Evolutionary conservation across 2,797 vertebrate species (phyloP).

Genomic region (Hydrophis major): DNA sequence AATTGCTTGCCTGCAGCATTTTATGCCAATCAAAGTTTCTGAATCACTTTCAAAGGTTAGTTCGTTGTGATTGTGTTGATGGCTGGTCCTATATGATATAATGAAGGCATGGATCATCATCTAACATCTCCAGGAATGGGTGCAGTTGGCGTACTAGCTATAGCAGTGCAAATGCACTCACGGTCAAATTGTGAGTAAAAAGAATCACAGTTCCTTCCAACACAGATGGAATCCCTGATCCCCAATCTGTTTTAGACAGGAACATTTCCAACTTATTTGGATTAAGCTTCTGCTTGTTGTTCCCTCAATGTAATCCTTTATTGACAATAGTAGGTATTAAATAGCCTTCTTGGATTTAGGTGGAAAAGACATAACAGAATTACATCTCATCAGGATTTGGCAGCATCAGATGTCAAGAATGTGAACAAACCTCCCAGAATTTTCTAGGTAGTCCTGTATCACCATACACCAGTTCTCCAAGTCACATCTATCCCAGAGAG

Average conservation of each 20-base stretch:
- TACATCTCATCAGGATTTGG: background rate
- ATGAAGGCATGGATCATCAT: background rate
- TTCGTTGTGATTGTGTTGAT: background rate
- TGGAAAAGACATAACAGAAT: background rate
- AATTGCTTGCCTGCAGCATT: background rate
- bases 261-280: background rate
- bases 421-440: background rate
- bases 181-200: background rate
- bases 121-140: background rate
- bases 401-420: background rate
- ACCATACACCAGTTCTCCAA: background rate
- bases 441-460: too few species aligned
- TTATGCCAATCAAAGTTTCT: conserved; percentile 1
- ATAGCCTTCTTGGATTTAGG: background rate
- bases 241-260: background rate
- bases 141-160: background rate
- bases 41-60: background rate
- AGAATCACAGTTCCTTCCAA: background rate
- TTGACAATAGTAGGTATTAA: background rate
- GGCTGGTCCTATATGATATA: background rate
- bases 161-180: background rate
- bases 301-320: background rate
- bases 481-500: background rate
- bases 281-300: background rate
- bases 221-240: background rate